Evolutionary conservation across 2,888 invertebrate genomes (phyloP), one percentile per base, ranked within the genome.

Genomic region (Caenorhabditis doughertyi): DNA sequence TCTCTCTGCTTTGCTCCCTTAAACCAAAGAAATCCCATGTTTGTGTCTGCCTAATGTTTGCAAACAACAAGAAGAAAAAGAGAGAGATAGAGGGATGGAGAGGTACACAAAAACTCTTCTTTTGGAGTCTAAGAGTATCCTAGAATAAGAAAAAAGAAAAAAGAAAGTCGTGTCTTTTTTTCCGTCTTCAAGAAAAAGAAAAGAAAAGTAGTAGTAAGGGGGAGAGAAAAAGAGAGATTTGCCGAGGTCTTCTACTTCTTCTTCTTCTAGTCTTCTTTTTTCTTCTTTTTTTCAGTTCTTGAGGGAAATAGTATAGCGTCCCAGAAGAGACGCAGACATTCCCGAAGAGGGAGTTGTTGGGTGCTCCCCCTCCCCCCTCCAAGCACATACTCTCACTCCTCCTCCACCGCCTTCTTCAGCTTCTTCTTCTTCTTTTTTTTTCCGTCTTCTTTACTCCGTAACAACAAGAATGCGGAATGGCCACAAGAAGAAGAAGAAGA

Each of bases 391-490:
- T 64, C 62, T 62, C 44, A 44, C 44, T 49, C 29, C 23, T 62
- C n/a, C 16, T 23, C 27, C 16, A 11, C 25, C 47, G 16, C n/a
- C 47, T 27, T 32, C 29, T 32, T n/a, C 64, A 64, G 47, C 47
- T 49, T 64, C 62, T 62, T 25, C 25, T 25, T 49, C 29, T n/a
- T 62, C 32, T 64, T 32, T 27, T 32, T 64, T 32, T 49, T 32
- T 49, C 62, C 44, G n/a, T 62, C 62, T 62, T 44, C 42, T n/a
- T n/a, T 62, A 25, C 44, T 58, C 60, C 60, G 60, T 60, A 60
- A 60, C 60, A 60, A 60, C 60, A 60, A 60, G 39, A 60, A 60
- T 60, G 60, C 42, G 42, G 60, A 56, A 56, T 56, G 56, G 53
- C 27, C 27, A 29, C 29, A n/a, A n/a, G n/a, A n/a, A n/a, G n/a